Evolutionary conservation across 2,888 invertebrate species (phyloP).

Genomic region (Crioceris asparagi): DNA sequence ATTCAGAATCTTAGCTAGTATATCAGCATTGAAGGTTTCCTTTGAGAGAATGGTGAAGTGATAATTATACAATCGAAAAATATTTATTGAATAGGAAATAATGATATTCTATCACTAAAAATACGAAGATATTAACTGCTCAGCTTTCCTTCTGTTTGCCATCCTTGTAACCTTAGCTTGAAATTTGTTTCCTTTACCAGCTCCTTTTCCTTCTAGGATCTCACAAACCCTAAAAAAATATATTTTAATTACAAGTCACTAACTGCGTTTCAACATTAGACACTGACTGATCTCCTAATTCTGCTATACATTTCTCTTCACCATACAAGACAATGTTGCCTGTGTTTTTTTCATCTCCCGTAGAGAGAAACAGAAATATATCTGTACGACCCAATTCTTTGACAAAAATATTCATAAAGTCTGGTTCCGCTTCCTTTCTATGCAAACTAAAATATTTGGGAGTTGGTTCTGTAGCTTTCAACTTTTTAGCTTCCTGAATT

Average conservation of each 20-base stretch:
- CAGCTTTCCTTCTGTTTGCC: slow-evolving; percentile 52
- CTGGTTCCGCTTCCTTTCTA: slow-evolving; percentile 66
- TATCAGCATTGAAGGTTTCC: too few relatives aligned
- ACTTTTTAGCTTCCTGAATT: slow-evolving; percentile 51
- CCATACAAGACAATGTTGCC: slow-evolving; percentile 49
- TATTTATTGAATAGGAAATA: too few relatives aligned
- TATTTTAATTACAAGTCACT: slow-evolving; percentile 4
- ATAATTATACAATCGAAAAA: too few relatives aligned
- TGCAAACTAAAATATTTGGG: slow-evolving; percentile 50
- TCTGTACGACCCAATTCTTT: slow-evolving; percentile 48
- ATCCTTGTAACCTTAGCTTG: slow-evolving; percentile 69
- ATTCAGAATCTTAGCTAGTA: too few relatives aligned
- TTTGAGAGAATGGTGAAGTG: too few relatives aligned
- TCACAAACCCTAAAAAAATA: slow-evolving; percentile 49
- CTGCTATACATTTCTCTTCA: slow-evolving; percentile 42
- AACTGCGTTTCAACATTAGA: not conserved
- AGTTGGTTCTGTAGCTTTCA: slow-evolving; percentile 40
- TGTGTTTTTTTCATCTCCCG: slow-evolving; percentile 55
- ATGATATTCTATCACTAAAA: slow-evolving; percentile 36
- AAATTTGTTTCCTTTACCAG: slow-evolving; percentile 58
- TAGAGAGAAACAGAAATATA: slow-evolving; percentile 55
- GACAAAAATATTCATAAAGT: slow-evolving; percentile 61
- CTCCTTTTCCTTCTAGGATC: slow-evolving; percentile 65
- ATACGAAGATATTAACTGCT: slow-evolving; percentile 47
- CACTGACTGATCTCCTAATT: slow-evolving; percentile 52